These are phyloP conservation scores for Sebastes schlegelii DNA, from an alignment of 2,113 vertebrate species.

Conservation along the genomic window DNA sequence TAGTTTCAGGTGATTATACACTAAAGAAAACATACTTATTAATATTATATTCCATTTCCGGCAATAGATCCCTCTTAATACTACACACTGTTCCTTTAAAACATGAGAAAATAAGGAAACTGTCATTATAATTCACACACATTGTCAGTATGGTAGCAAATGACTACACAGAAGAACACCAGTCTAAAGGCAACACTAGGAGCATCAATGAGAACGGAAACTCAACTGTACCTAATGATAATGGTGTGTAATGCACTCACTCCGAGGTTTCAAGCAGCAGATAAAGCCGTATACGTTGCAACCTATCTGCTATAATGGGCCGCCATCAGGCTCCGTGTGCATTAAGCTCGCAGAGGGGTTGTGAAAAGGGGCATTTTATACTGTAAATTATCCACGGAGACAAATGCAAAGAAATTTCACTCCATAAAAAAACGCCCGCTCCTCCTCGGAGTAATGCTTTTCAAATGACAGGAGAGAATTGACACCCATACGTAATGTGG, in stretches of 20 bases:
- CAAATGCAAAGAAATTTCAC: constrained; percentile 39
- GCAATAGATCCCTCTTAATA: too few species aligned
- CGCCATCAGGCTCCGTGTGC: neutral
- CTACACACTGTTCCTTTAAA: too few species aligned
- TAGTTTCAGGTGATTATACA: too few species aligned
- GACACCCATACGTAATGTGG: neutral
- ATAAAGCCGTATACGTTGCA: constrained; percentile 10
- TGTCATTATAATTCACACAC: neutral
- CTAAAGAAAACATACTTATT: too few species aligned
- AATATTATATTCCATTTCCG: too few species aligned
- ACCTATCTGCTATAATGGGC: constrained; percentile 25
- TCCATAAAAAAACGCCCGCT: neutral
- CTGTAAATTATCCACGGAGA: constrained; percentile 40
- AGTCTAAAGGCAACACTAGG: neutral
- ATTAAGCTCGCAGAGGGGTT: constrained; percentile 29
- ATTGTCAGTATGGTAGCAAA: neutral
- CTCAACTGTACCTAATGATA: constrained; percentile 32
- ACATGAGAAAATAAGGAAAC: too few species aligned
- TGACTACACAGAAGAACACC: neutral
- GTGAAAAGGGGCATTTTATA: constrained; percentile 20
- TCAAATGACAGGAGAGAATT: constrained; percentile 11
- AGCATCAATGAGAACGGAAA: neutral
- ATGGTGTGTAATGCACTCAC: constrained; percentile 14
- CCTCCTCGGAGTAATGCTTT: constrained; percentile 25
- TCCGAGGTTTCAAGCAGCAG: neutral